Conservation (phyloP, 2,797 vertebrate genomes). For the Lepilemur septentrionalis region DNA sequence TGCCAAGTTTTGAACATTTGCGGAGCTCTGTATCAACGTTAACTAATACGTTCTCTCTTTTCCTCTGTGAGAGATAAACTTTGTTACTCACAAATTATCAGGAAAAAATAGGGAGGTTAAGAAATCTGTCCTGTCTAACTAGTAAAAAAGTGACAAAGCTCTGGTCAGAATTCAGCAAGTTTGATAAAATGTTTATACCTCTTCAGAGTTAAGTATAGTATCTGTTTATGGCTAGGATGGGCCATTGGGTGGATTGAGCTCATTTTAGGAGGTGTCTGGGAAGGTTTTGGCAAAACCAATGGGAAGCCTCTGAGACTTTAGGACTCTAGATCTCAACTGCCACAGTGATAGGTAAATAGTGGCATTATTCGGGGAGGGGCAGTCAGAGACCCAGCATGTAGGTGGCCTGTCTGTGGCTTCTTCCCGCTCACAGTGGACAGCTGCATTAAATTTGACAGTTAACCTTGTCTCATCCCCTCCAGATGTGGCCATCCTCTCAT, state of each 20-base stretch:
- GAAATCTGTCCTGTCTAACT: neutral
- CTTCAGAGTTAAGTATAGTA: neutral
- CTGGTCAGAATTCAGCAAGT: neutral
- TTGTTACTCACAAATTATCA: neutral
- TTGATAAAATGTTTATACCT: neutral
- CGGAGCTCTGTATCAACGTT: constrained; percentile 26
- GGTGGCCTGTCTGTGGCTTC: neutral
- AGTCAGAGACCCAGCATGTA: neutral
- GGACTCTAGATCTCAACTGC: neutral
- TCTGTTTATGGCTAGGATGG: rapidly evolving
- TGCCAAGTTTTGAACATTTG: neutral
- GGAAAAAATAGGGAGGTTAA: neutral
- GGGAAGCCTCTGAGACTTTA: neutral
- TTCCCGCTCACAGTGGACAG: rapidly evolving
- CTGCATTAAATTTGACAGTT: neutral
- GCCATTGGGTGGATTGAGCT: neutral
- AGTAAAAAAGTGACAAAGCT: neutral
- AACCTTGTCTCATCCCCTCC: neutral
- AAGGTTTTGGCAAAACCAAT: neutral
- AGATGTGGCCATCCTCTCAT: neutral
- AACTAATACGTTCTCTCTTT: constrained; percentile 20
- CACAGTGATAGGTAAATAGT: neutral
- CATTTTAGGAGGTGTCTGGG: neutral
- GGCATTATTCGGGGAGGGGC: rapidly evolving
- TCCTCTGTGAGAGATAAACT: constrained; percentile 30